A percentile compares a stretch with the other conserved stretches of the same genome.
Evolutionary conservation across 2,888 invertebrate species (phyloP).

Genomic region (Drosophila yooni): DNA sequence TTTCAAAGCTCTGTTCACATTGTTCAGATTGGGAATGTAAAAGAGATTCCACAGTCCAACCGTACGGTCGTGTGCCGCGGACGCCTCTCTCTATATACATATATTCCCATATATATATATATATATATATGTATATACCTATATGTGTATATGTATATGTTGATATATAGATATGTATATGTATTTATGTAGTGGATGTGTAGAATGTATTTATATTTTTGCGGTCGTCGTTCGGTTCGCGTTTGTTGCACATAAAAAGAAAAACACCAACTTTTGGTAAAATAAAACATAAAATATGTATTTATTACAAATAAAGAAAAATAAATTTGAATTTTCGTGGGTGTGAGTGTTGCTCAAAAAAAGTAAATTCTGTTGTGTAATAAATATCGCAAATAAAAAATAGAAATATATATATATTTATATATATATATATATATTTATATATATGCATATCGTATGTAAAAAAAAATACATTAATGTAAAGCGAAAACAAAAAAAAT

Average conservation of each 20-base stretch:
- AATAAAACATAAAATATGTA: constrained; percentile 54
- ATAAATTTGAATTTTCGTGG: background rate
- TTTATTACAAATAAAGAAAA: constrained; percentile 36
- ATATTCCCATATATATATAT: constrained; percentile 3
- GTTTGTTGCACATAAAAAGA: constrained; percentile 38
- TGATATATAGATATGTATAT: constrained; percentile 21
- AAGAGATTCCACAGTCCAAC: constrained; percentile 40
- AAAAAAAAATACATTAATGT: constrained; percentile 18
- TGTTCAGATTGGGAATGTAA: constrained; percentile 32
- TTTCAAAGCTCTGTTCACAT: constrained; percentile 8
- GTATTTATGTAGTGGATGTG: constrained; percentile 19
- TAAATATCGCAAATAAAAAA: constrained; percentile 11
- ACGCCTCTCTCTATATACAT: constrained; percentile 11
- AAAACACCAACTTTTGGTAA: constrained; percentile 26
- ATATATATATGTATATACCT: constrained; percentile 6
- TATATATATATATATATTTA: constrained; percentile 25
- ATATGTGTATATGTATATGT: constrained; percentile 14
- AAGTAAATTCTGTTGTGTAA: constrained; percentile 40
- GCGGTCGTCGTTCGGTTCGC: constrained; percentile 42
- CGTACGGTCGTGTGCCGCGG: constrained; percentile 43
- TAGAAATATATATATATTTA: constrained; percentile 17
- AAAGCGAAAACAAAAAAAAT: constrained; percentile 28
- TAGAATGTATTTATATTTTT: constrained; percentile 53
- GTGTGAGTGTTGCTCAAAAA: constrained; percentile 13
- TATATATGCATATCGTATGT: constrained; percentile 8